Conservation (phyloP, 2,888 invertebrate genomes). For the Danaus chrysippus region DNA sequence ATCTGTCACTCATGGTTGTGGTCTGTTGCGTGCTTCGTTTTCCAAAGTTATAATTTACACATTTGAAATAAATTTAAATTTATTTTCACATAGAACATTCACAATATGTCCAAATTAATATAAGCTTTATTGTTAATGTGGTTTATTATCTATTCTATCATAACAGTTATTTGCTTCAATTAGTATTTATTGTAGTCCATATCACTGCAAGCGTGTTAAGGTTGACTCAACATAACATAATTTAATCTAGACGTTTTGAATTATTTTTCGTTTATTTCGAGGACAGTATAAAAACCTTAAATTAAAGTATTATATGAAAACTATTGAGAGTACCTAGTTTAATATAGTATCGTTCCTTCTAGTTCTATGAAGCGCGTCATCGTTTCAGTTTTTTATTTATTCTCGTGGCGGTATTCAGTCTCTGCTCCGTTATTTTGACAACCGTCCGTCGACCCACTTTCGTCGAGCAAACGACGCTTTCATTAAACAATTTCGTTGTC, state of each 20-base stretch:
- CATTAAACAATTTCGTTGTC: conserved; percentile 37
- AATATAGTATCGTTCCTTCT: conserved; percentile 9
- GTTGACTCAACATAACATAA: too few relatives aligned
- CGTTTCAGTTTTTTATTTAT: conserved; percentile 19
- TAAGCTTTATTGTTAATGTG: background rate
- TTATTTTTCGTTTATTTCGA: too few relatives aligned
- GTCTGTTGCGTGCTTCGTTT: conserved; percentile 20
- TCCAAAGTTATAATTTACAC: conserved; percentile 16
- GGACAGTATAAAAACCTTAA: background rate
- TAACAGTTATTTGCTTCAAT: background rate
- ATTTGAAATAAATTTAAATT: conserved; percentile 21
- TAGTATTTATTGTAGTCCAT: background rate
- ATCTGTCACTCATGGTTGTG: conserved; percentile 24
- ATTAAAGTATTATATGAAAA: conserved; percentile 5
- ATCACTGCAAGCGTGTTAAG: background rate
- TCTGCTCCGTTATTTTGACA: conserved; percentile 8
- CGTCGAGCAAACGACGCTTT: conserved; percentile 29
- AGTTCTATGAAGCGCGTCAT: conserved; percentile 7
- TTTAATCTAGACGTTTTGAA: too few relatives aligned
- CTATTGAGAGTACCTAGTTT: conserved; percentile 11
- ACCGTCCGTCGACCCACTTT: conserved; percentile 19
- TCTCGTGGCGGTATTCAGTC: conserved; percentile 8
- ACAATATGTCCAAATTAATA: background rate
- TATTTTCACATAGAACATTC: conserved; percentile 12
- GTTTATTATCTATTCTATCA: background rate